Conservation (phyloP, 2,113 vertebrate species). For the Thamnaconus septentrionalis region DNA sequence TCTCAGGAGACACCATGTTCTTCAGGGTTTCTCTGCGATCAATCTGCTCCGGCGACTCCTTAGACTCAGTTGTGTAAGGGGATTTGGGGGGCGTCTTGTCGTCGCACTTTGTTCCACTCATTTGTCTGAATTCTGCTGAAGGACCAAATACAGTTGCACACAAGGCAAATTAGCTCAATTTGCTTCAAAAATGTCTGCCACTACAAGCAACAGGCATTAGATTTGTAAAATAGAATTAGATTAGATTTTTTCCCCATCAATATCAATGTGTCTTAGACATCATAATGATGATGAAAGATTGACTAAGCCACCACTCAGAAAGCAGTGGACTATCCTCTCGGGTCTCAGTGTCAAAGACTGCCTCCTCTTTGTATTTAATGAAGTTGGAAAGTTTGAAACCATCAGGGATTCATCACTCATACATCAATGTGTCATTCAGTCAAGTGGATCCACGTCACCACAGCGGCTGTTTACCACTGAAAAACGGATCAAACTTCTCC, state of each 20-base stretch:
- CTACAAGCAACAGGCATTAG: too few relatives aligned
- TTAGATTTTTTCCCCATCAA: too few relatives aligned
- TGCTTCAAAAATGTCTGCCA: too few relatives aligned
- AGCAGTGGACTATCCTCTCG: slow-evolving; percentile 1
- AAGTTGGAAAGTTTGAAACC: too few relatives aligned
- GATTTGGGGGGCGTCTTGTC: slow-evolving; percentile 5
- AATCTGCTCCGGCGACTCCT: slow-evolving; percentile 37
- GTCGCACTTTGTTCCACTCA: too few relatives aligned
- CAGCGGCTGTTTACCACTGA: slow-evolving; percentile 37
- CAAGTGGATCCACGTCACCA: slow-evolving; percentile 28
- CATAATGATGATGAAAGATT: background rate
- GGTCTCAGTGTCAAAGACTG: background rate
- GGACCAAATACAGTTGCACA: too few relatives aligned
- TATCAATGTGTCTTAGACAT: too few relatives aligned
- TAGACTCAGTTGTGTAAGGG: slow-evolving; percentile 23
- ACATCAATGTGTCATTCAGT: slow-evolving; percentile 27
- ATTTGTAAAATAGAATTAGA: too few relatives aligned
- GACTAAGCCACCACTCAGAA: slow-evolving; percentile 8
- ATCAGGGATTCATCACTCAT: background rate
- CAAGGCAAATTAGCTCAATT: too few relatives aligned
- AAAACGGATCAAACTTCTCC: slow-evolving; percentile 40
- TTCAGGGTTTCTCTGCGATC: slow-evolving; percentile 29
- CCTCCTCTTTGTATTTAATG: too few relatives aligned
- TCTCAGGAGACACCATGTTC: slow-evolving; percentile 29
- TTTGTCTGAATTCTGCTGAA: too few relatives aligned